Conservation (phyloP, 1,140 invertebrate genomes). For the Venturia canescens region DNA sequence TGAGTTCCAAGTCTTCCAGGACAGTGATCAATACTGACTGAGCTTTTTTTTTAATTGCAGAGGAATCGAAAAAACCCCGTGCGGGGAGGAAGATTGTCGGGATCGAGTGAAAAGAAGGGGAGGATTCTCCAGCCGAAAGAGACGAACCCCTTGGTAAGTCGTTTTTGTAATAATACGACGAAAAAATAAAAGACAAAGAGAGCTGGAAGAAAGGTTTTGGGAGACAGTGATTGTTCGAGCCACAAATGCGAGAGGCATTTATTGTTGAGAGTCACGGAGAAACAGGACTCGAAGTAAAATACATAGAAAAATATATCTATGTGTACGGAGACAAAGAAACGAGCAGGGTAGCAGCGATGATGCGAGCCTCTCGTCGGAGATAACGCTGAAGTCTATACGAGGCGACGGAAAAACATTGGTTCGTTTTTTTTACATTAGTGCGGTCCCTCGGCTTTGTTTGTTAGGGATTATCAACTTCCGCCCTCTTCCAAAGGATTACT, state of each 20-base stretch:
- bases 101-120: neutral
- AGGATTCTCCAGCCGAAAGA: neutral
- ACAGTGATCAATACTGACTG: no score
- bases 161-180: neutral
- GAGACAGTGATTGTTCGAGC: conserved; percentile 22
- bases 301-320: neutral
- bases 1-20: no score
- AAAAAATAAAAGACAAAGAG: neutral
- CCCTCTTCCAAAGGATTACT: conserved; percentile 24
- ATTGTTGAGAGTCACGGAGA: neutral
- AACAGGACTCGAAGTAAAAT: neutral
- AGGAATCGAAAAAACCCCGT: no score
- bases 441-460: conserved; percentile 10
- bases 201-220: neutral
- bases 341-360: conserved; percentile 17
- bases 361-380: conserved; percentile 7
- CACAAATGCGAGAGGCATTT: conserved; percentile 6
- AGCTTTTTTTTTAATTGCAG: no score
- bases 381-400: neutral
- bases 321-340: neutral
- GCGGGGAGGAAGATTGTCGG: neutral
- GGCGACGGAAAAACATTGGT: neutral
- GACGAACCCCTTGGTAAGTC: conserved; percentile 18
- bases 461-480: conserved; percentile 18
- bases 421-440: neutral